Evolutionary conservation across 2,113 vertebrate species (phyloP).

Genomic region (Helogale parvula): DNA sequence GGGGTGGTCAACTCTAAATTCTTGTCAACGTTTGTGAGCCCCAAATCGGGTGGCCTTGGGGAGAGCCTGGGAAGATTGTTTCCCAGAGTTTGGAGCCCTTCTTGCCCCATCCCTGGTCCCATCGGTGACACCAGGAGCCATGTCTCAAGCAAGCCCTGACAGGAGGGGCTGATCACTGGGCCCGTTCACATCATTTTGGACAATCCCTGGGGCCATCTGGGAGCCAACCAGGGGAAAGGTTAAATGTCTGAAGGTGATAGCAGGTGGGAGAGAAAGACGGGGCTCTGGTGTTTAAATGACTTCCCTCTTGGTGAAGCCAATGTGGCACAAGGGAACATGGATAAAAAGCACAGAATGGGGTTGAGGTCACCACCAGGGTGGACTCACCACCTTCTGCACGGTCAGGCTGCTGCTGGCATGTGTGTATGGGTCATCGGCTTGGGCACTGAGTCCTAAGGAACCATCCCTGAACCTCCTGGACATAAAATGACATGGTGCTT

Average conservation of each 20-base stretch:
- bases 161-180: background rate
- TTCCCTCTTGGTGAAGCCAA: background rate
- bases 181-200: background rate
- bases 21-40: background rate
- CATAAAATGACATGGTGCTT: accelerated
- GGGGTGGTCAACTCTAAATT: background rate
- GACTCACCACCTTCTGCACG: background rate
- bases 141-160: background rate
- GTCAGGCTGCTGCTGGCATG: background rate
- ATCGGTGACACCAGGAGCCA: background rate
- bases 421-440: background rate
- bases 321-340: accelerated
- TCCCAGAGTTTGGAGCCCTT: background rate
- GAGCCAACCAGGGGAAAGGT: background rate
- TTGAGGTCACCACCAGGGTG: background rate
- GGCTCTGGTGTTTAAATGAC: background rate
- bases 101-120: background rate
- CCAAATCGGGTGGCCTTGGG: background rate
- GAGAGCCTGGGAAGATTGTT: background rate
- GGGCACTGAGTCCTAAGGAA: background rate
- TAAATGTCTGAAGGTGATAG: background rate
- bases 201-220: background rate
- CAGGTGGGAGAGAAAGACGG: background rate
- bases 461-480: background rate
- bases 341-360: background rate